Evolutionary conservation across 1,140 invertebrate genomes (phyloP).

Genomic region (Rhyzopertha dominica): DNA sequence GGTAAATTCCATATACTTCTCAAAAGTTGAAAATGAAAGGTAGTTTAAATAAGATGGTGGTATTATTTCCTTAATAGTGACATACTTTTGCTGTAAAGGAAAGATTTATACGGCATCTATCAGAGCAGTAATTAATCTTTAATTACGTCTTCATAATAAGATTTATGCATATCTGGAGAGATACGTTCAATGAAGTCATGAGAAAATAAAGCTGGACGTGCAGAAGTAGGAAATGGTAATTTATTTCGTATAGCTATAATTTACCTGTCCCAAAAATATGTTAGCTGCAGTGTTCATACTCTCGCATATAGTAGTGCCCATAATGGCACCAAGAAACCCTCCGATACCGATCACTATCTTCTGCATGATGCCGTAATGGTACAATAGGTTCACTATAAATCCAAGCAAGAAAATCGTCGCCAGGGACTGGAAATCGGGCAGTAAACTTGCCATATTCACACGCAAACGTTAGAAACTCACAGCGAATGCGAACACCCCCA

Average conservation of each 20-base stretch:
- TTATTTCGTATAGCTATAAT: slow-evolving; percentile 23
- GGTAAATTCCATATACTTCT: too few species aligned
- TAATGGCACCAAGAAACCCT: slow-evolving; percentile 62
- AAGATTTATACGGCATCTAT: too few species aligned
- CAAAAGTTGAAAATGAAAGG: too few species aligned
- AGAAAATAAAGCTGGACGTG: too few species aligned
- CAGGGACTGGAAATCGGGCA: slow-evolving; percentile 56
- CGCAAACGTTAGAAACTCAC: slow-evolving; percentile 50
- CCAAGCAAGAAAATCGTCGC: slow-evolving; percentile 90
- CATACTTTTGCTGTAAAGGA: too few species aligned
- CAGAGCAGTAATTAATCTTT: too few species aligned
- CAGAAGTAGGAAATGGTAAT: too few species aligned
- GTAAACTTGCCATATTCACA: slow-evolving; percentile 14
- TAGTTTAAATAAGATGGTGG: too few species aligned
- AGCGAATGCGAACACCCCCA: slow-evolving; percentile 71
- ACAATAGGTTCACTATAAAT: slow-evolving; percentile 80
- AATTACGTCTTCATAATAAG: too few species aligned
- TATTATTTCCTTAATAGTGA: too few species aligned
- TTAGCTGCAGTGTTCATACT: slow-evolving; percentile 87
- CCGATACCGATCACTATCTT: slow-evolving; percentile 80
- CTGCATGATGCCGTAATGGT: slow-evolving; percentile 85
- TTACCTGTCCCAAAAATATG: slow-evolving; percentile 85
- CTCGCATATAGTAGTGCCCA: slow-evolving; percentile 88
- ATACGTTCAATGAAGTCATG: too few species aligned
- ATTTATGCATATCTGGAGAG: too few species aligned